A percentile compares a stretch with the other conserved stretches of the same genome.
These are phyloP conservation scores for Ctenoplectra terminalis DNA, from an alignment of 1,140 invertebrate genomes.

Conservation along the genomic window DNA sequence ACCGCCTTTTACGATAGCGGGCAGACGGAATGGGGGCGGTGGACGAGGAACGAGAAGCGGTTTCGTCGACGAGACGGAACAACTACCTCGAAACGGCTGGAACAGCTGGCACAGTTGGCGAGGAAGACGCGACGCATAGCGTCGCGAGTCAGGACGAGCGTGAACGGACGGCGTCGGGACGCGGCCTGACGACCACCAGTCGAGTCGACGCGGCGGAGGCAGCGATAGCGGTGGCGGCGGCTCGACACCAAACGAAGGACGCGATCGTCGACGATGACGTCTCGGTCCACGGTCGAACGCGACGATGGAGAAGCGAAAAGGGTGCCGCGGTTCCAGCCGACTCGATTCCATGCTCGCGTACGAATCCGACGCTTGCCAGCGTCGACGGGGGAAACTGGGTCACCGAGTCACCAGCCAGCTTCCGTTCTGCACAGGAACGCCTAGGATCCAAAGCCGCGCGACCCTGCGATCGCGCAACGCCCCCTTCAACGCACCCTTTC, in stretches of 20 bases:
- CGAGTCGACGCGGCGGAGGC: slow-evolving; percentile 11
- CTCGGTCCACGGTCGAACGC: not conserved
- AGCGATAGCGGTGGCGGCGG: not conserved
- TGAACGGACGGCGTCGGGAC: not conserved
- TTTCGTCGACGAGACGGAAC: slow-evolving; percentile 7
- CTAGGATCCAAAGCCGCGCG: slow-evolving; percentile 9
- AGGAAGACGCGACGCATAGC: slow-evolving; percentile 68
- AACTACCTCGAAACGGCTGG: slow-evolving; percentile 69
- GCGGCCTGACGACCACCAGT: not conserved
- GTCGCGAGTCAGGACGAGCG: slow-evolving; percentile 9
- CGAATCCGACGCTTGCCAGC: slow-evolving; percentile 26
- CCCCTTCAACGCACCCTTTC: not conserved
- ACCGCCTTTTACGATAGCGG: not conserved
- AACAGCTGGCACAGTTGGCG: slow-evolving; percentile 70
- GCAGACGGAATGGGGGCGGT: not conserved
- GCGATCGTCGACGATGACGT: slow-evolving; percentile 25
- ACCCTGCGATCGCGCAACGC: slow-evolving; percentile 22
- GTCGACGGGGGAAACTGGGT: slow-evolving; percentile 49
- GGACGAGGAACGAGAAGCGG: not conserved
- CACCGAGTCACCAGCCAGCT: slow-evolving; percentile 48
- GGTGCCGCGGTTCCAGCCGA: slow-evolving; percentile 6
- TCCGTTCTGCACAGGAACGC: not conserved
- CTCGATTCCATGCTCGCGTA: slow-evolving; percentile 36
- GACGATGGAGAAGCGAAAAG: slow-evolving; percentile 5
- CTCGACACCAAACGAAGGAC: slow-evolving; percentile 1